A percentile compares a stretch with the other conserved stretches of the same genome.
These are phyloP conservation scores for Vespertilio murinus DNA, from an alignment of 2,797 vertebrate species.

Conservation along the genomic window DNA sequence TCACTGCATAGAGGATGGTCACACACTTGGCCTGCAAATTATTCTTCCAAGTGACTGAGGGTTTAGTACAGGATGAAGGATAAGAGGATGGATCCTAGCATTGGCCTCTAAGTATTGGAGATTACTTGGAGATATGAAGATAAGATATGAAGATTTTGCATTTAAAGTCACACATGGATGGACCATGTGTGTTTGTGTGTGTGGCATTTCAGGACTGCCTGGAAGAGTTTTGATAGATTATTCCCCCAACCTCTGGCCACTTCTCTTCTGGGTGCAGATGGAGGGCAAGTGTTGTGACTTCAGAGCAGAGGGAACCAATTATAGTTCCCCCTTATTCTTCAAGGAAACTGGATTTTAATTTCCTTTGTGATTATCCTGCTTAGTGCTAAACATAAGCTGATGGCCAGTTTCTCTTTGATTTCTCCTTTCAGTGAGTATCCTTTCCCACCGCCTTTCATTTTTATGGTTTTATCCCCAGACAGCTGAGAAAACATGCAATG, in stretches of 20 bases:
- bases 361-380: conserved; percentile 70
- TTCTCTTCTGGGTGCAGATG: conserved; percentile 65
- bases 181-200: rapidly evolving
- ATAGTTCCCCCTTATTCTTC: conserved; percentile 7
- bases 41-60: no score
- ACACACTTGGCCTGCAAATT: not conserved
- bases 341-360: conserved; percentile 72
- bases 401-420: conserved; percentile 18
- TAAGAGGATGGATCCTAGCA: not conserved
- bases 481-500: not conserved
- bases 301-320: conserved; percentile 75
- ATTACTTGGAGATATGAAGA: no score
- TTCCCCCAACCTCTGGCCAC: not conserved
- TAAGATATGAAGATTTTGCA: no score
- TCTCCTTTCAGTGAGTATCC: not conserved
- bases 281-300: conserved; percentile 4
- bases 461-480: not conserved
- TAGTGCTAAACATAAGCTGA: conserved; percentile 31
- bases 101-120: not conserved
- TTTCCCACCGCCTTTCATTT: not conserved
- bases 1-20: no score
- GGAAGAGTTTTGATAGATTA: not conserved
- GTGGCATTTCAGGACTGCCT: not conserved
- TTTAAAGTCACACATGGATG: not conserved
- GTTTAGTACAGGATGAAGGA: not conserved